Base-by-base conservation (phyloP, 2,888 invertebrate species). In the Neoscelio sp. region DNA sequence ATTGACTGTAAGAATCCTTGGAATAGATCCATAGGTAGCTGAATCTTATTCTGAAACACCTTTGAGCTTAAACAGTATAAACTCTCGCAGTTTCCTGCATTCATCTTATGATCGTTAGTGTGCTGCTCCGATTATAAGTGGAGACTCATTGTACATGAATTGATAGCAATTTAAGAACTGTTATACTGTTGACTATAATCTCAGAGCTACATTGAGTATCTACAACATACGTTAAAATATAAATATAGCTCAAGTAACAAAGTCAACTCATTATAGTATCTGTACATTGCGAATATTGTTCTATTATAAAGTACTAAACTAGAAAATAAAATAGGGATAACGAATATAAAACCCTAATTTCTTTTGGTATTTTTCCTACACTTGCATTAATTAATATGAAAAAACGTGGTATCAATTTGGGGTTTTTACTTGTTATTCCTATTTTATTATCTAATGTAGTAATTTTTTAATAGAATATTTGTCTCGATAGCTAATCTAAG, bases 141-240 rank as follows among this genome's bases (percentile, higher is more conserved):
- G 85, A 85, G 85, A 75, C 84, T 89, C 88, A 89, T 89, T 89
- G 89, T 89, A 83, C 85, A 87, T 85, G 89, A 89, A 88, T 89
- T 89, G 88, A 86, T 87, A 87, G 86, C 89, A 89, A 89, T 89
- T 89, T 88, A 86, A 85, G 86, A 86, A 87, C 85, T 82, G 82
- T 85, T 86, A 77, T 78, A 80, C 65, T 52, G 60, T 73, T 74
- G 68, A 67, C 73, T 68, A 58, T 40, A 77, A 77, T 54, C 56
- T 73, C 35, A 56, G 54, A 62, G 23, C 33, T 54, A 28, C 58
- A 35, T 46, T 65, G 58, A 58, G 46, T 64, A 13, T 56, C 44
- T 38, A 62, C 50, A 50, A 15, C 44, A 26, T 40, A 33, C 10
- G n/a, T 58, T 1, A 38, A 56, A 17, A 56, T 56, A 56, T 40